phyloP scores from a whole-genome alignment of 2,113 vertebrate species.

The Alligator mississippiensis region DNA sequence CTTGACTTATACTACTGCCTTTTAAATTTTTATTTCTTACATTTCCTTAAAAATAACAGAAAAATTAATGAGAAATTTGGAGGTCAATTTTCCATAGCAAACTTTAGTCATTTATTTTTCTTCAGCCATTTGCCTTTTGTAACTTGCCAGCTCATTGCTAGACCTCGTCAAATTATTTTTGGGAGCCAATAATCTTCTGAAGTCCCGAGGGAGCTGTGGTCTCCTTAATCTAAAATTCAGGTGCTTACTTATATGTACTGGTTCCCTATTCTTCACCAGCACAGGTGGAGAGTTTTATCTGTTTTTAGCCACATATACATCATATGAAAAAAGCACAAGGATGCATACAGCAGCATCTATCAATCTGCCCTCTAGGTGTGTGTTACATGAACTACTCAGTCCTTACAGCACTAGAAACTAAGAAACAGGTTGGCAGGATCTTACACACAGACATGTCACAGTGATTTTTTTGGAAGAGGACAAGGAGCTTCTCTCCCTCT shows the following conservation, averaged over 20 bases:
- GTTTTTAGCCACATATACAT: not conserved
- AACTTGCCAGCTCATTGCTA: not conserved
- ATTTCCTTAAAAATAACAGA: not conserved
- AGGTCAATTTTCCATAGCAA: not conserved
- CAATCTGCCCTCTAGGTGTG: no score
- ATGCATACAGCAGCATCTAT: no score
- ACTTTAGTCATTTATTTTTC: not conserved
- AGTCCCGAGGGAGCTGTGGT: not conserved
- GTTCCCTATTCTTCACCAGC: not conserved
- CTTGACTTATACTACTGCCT: no score
- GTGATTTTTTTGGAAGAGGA: no score
- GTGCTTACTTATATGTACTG: not conserved
- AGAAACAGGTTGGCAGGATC: no score
- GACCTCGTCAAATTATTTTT: not conserved
- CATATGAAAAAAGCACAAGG: not conserved
- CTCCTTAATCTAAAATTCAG: not conserved
- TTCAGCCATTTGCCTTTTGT: not conserved
- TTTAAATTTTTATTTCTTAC: not conserved
- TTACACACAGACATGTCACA: no score
- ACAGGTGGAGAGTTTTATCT: not conserved
- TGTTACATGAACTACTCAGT: no score
- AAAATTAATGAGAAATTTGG: accelerated
- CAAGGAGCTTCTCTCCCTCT: no score
- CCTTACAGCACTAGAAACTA: no score
- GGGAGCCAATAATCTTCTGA: not conserved